Base-by-base conservation (phyloP, 2,888 invertebrate genomes). In the Caenorhabditis sinica region DNA sequence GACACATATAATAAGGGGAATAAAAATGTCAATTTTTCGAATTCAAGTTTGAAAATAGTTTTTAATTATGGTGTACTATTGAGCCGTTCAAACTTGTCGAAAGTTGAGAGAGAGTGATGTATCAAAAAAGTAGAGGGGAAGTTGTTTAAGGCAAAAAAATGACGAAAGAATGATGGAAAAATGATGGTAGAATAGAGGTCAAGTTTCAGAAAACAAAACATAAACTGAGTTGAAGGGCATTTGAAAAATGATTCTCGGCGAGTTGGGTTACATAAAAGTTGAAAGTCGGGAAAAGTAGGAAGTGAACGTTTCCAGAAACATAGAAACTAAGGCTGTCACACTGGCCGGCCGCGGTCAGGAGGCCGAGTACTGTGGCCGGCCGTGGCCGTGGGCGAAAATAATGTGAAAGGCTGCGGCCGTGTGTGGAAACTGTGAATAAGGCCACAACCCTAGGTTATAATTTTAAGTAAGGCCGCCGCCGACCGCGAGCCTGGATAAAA, bases 201-300 rank as follows among this genome's bases (percentile, higher is more conserved):
- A 20, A 65, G 40, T 65, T 65, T 45, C 63, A 45, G 30, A 45
- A 15, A 30, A 11, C 40, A 58, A n/a, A 30, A 36, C 11, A 33
- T 36, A 30, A 36, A 33, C 15, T n/a, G n/a, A 49, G 17, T n/a
- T 49, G 36, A 36, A 20, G 36, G 20, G 36, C 20, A 61, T 61
- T 61, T 61, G 60, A 36, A 61, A 61, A 61, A 61, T 36, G 60
- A 61, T n/a, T n/a, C 49, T 36, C 20, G 15, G 49, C 49, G 2
- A 49, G n/a, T 56, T 56, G 15, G 13, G 56, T 56, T 56, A 56
- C 56, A 25, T 6, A 33, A 33, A 33, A 53, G 17, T 20, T 53
- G 25, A 8, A 53, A 53, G n/a, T n/a, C 23, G 6, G 6, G 45
- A 45, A 45, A 45, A 45, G n/a, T n/a, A n/a, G n/a, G n/a, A n/a